phyloP scores from a whole-genome alignment of 92 coral and sea anemone genomes.

The Porites cylindrica region DNA sequence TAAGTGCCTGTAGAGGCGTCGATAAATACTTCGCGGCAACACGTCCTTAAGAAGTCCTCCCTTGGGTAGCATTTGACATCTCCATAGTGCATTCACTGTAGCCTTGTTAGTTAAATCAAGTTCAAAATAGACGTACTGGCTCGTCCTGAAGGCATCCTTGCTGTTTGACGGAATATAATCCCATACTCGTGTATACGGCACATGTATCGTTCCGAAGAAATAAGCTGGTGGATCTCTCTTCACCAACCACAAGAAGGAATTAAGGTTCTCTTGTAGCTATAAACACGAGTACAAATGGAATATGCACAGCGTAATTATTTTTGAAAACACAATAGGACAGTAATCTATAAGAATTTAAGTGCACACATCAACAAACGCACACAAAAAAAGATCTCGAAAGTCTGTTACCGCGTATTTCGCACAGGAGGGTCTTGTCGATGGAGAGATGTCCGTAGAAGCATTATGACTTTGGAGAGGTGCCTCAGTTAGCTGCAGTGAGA shows the following conservation, averaged over 20 bases:
- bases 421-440: slow-evolving; percentile 37
- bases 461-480: slow-evolving; percentile 42
- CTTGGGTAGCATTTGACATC: slow-evolving; percentile 93
- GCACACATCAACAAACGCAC: slow-evolving; percentile 59
- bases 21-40: slow-evolving; percentile 80
- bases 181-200: slow-evolving; percentile 98
- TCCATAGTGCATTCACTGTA: slow-evolving; percentile 81
- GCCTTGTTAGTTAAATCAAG: slow-evolving; percentile 85
- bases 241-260: slow-evolving; percentile 94
- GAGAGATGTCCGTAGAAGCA: slow-evolving; percentile 27
- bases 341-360: slow-evolving; percentile 63
- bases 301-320: slow-evolving; percentile 60
- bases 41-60: slow-evolving; percentile 70
- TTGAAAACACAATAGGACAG: slow-evolving; percentile 66
- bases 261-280: slow-evolving; percentile 81
- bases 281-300: slow-evolving; percentile 69
- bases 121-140: slow-evolving; percentile 94
- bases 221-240: slow-evolving; percentile 92
- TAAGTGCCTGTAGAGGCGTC: slow-evolving; percentile 82
- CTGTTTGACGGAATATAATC: slow-evolving; percentile 96
- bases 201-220: slow-evolving; percentile 97
- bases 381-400: slow-evolving; percentile 35
- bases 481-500: slow-evolving; percentile 41
- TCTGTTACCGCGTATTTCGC: slow-evolving; percentile 62
- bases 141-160: slow-evolving; percentile 85